Evolutionary conservation across 1,140 invertebrate species (phyloP).

Genomic region (Solenopsis fugax): DNA sequence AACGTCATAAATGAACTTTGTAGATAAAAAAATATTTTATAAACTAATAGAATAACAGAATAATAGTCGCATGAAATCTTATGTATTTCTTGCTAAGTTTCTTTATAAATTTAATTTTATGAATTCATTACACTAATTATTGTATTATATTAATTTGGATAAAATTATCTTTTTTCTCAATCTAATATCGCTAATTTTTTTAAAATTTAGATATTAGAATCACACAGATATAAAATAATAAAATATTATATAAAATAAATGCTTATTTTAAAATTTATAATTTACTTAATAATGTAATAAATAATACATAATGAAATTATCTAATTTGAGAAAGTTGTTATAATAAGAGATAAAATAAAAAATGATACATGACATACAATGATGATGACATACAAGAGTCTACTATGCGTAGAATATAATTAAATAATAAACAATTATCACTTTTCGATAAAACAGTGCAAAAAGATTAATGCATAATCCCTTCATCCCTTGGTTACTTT

Average conservation of each 20-base stretch:
- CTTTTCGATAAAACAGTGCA: not conserved
- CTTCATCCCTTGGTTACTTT: too few relatives aligned
- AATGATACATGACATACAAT: not conserved
- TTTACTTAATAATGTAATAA: not conserved
- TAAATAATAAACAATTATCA: not conserved
- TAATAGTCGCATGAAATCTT: not conserved
- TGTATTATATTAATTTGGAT: not conserved
- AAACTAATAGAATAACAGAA: not conserved
- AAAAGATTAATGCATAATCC: not conserved
- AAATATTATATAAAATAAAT: slow-evolving; percentile 8
- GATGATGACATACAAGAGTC: not conserved
- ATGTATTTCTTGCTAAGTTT: not conserved
- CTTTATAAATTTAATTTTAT: not conserved
- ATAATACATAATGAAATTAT: too few relatives aligned
- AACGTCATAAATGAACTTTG: not conserved
- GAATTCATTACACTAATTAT: not conserved
- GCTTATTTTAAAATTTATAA: not conserved
- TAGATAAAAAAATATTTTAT: not conserved
- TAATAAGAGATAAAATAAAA: not conserved
- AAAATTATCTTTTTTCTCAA: not conserved
- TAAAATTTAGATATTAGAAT: not conserved
- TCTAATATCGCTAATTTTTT: not conserved
- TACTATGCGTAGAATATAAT: not conserved
- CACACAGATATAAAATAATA: not conserved
- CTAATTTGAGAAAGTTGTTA: not conserved